Conservation (phyloP, 2,888 invertebrate genomes). For the Dastarcus helophoroides region DNA sequence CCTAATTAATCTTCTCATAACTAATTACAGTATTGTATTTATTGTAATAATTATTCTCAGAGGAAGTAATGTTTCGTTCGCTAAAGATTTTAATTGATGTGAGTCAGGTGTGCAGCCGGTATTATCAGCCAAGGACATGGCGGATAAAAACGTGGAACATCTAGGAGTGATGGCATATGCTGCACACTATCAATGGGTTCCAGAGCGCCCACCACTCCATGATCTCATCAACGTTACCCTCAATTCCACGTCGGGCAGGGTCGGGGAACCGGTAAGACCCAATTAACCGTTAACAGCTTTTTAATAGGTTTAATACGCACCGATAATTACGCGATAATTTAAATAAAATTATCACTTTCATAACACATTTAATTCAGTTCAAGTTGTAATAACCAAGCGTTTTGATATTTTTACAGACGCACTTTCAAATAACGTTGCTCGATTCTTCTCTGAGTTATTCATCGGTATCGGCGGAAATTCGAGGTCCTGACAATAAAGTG, state of each 20-base stretch:
- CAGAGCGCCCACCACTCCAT: constrained; percentile 70
- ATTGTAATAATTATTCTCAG: too few relatives aligned
- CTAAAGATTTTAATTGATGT: too few relatives aligned
- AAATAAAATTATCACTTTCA: constrained; percentile 1
- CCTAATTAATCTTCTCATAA: too few relatives aligned
- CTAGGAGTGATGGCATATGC: constrained; percentile 97
- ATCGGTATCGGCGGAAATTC: constrained; percentile 30
- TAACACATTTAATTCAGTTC: not conserved
- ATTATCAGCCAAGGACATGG: constrained; percentile 86
- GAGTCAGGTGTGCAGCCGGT: constrained; percentile 72
- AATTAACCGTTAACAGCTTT: not conserved
- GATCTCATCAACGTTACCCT: constrained; percentile 71
- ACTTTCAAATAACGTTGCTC: constrained; percentile 65
- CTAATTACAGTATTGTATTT: too few relatives aligned
- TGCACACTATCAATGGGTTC: constrained; percentile 82
- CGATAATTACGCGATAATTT: not conserved
- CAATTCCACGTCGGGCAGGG: constrained; percentile 74
- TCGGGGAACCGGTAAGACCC: constrained; percentile 67
- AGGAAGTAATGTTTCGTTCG: too few relatives aligned
- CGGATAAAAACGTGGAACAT: constrained; percentile 89
- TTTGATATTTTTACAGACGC: constrained; percentile 46
- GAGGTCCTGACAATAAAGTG: constrained; percentile 33
- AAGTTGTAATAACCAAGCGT: not conserved
- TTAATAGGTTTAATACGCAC: not conserved
- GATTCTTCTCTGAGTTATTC: constrained; percentile 37